These are phyloP conservation scores for Agapornis roseicollis DNA, from an alignment of 2,113 vertebrate genomes.

Conservation along the genomic window DNA sequence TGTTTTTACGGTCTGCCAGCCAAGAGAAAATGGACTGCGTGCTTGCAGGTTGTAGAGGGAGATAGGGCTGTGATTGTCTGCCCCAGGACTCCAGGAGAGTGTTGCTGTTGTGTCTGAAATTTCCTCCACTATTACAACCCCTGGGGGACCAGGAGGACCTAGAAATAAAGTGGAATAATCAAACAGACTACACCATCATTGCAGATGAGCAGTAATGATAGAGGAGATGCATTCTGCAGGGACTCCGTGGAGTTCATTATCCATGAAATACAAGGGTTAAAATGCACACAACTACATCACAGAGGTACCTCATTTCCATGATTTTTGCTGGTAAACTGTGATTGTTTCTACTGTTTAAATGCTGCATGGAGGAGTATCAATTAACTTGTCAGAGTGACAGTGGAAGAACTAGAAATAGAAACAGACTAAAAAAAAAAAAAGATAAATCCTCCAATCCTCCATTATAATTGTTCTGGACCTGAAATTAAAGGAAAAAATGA, in stretches of 20 bases:
- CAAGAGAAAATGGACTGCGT: conserved; percentile 94
- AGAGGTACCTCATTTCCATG: background rate
- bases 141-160: conserved; percentile 96
- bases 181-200: background rate
- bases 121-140: conserved; percentile 96
- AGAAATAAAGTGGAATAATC: conserved; percentile 31
- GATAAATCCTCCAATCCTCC: background rate
- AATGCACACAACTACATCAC: background rate
- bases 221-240: background rate
- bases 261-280: conserved; percentile 3
- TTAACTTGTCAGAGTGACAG: conserved; percentile 15
- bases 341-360: background rate
- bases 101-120: conserved; percentile 92
- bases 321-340: conserved; percentile 1
- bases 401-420: conserved; percentile 30
- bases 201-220: background rate
- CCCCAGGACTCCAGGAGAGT: conserved; percentile 90
- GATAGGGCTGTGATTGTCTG: conserved; percentile 96
- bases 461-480: background rate
- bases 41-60: conserved; percentile 92
- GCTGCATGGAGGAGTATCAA: background rate
- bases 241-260: background rate
- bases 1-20: conserved; percentile 96
- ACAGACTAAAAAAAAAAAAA: background rate
- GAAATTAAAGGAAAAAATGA: background rate